Percentiles rank a stretch among this genome's conserved stretches.
Evolutionary conservation across 1,140 invertebrate genomes (phyloP).

Genomic region (Drosophila cardini): DNA sequence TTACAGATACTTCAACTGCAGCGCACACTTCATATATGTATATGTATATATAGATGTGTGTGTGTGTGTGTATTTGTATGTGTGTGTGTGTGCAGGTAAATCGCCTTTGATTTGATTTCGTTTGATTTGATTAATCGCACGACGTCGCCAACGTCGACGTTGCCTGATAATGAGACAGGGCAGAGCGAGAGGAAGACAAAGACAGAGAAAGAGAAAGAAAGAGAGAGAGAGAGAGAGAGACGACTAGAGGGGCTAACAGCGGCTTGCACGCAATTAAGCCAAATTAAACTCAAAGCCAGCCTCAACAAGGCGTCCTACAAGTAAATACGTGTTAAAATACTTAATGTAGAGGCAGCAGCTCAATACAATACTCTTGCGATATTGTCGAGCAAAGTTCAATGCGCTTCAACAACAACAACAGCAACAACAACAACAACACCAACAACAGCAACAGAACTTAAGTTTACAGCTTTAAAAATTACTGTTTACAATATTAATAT

Average conservation of each 20-base stretch:
- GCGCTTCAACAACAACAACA: conserved; percentile 24
- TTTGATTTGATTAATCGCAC: conserved; percentile 83
- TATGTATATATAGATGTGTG: conserved; percentile 21
- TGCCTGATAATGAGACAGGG: conserved; percentile 74
- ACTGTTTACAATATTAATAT: conserved; percentile 78
- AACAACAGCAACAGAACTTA: conserved; percentile 53
- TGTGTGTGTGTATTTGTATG: conserved; percentile 38
- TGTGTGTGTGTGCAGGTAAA: conserved; percentile 69
- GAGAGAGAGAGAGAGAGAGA: conserved; percentile 4
- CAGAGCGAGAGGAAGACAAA: conserved; percentile 15
- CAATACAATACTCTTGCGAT: conserved; percentile 18
- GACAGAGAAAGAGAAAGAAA: neutral
- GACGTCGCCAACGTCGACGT: conserved; percentile 35
- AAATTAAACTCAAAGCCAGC: conserved; percentile 56
- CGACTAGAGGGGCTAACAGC: conserved; percentile 4
- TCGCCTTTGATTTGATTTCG: conserved; percentile 82
- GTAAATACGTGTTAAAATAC: conserved; percentile 51
- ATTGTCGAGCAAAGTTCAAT: conserved; percentile 52
- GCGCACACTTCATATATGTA: conserved; percentile 31
- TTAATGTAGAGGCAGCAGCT: conserved; percentile 1
- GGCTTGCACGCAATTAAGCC: conserved; percentile 76
- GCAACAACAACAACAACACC: conserved; percentile 4
- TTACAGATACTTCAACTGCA: conserved; percentile 46
- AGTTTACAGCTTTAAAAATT: conserved; percentile 66
- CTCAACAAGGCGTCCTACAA: conserved; percentile 36